A percentile compares a stretch with the other conserved stretches of the same genome.
These are phyloP conservation scores for Anastrepha ludens DNA, from an alignment of 1,140 invertebrate species.

Conservation along the genomic window DNA sequence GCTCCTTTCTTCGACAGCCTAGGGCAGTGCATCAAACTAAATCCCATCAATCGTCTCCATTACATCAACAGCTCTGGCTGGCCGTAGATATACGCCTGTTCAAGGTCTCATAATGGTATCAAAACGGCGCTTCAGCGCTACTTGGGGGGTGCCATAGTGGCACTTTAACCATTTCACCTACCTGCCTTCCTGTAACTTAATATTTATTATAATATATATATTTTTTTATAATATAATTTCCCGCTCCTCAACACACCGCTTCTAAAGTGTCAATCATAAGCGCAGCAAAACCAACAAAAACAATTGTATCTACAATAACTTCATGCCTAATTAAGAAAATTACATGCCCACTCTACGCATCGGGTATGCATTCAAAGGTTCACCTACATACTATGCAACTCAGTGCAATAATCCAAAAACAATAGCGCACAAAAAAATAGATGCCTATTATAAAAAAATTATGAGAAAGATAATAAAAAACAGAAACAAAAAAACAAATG, in stretches of 20 bases:
- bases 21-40: too few species aligned
- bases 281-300: neutral
- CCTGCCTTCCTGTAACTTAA: too few species aligned
- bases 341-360: neutral
- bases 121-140: too few species aligned
- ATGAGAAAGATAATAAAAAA: neutral
- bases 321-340: constrained; percentile 28
- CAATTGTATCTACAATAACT: neutral
- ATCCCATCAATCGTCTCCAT: too few species aligned
- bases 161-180: too few species aligned
- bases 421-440: neutral
- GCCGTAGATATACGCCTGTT: too few species aligned
- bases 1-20: too few species aligned
- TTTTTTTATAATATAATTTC: too few species aligned
- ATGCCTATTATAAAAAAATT: constrained; percentile 2
- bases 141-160: too few species aligned
- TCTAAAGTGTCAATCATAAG: neutral
- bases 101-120: too few species aligned
- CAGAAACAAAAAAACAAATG: neutral
- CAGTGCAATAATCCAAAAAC: neutral
- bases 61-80: too few species aligned
- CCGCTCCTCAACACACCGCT: neutral
- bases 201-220: too few species aligned
- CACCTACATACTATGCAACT: neutral
- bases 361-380: neutral